Conservation (phyloP, 2,888 invertebrate species). For the Dioctria linearis region DNA sequence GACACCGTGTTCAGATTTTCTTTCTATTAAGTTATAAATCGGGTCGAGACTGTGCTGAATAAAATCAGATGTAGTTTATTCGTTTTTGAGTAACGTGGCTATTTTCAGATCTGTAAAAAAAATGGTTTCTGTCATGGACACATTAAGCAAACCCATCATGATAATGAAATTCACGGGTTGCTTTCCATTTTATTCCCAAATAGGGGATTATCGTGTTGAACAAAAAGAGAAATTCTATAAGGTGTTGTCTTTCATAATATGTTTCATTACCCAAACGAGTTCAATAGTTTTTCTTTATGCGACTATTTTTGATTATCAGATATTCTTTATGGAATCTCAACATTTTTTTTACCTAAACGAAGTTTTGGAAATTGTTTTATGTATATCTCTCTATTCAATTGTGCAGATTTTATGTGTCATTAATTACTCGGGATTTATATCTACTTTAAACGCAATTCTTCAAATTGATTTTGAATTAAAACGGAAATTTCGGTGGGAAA, state of each 20-base stretch:
- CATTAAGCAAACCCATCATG: conserved; percentile 4
- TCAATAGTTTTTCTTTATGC: conserved; percentile 11
- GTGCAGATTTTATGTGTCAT: conserved; percentile 30
- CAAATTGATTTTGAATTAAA: conserved; percentile 31
- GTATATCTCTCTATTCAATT: conserved; percentile 1
- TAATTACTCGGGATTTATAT: conserved; percentile 23
- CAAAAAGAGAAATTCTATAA: not conserved
- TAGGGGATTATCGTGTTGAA: conserved; percentile 6
- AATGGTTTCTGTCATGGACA: conserved; percentile 16
- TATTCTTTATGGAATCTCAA: not conserved
- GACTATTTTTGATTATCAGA: not conserved
- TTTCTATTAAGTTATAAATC: not conserved
- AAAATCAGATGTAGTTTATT: no score
- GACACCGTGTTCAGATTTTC: no score
- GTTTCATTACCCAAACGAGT: conserved; percentile 15
- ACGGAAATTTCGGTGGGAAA: conserved; percentile 8
- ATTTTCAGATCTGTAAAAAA: not conserved
- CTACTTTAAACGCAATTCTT: conserved; percentile 17
- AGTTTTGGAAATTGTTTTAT: conserved; percentile 16
- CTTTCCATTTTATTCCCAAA: conserved; percentile 31
- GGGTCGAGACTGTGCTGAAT: not conserved
- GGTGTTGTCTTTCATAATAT: not conserved
- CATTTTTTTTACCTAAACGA: not conserved
- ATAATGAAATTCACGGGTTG: conserved; percentile 24
- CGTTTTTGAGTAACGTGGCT: not conserved